These are phyloP conservation scores for Macquaria ambigua DNA, from an alignment of 2,113 vertebrate species.

Conservation along the genomic window DNA sequence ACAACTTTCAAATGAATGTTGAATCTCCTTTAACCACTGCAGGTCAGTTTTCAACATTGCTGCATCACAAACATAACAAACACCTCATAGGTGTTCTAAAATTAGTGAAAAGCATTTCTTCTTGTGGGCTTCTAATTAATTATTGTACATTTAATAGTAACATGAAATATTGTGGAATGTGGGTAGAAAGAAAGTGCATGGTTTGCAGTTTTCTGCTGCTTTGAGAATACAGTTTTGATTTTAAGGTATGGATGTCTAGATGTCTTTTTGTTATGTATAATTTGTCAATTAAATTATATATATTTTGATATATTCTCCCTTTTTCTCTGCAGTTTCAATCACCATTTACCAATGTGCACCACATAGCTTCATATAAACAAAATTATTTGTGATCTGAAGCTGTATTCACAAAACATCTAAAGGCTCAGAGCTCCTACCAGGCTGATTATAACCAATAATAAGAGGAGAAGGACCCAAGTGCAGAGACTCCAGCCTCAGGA, in stretches of 20 bases:
- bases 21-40: background rate
- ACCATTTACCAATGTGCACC: background rate
- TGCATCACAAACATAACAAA: background rate
- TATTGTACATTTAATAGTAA: background rate
- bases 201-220: background rate
- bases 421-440: background rate
- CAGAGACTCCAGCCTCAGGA: too few species aligned
- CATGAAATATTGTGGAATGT: background rate
- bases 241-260: background rate
- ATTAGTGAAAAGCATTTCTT: background rate
- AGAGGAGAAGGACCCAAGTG: too few species aligned
- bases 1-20: background rate
- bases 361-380: background rate
- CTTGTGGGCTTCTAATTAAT: background rate
- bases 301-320: background rate
- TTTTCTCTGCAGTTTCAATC: background rate
- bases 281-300: too few species aligned
- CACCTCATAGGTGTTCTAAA: background rate
- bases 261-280: background rate
- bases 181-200: background rate
- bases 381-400: background rate
- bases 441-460: too few species aligned
- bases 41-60: background rate
- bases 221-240: background rate
- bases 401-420: background rate